Evolutionary conservation across 1,140 invertebrate species (phyloP).

Genomic region (Antheraea pernyi): DNA sequence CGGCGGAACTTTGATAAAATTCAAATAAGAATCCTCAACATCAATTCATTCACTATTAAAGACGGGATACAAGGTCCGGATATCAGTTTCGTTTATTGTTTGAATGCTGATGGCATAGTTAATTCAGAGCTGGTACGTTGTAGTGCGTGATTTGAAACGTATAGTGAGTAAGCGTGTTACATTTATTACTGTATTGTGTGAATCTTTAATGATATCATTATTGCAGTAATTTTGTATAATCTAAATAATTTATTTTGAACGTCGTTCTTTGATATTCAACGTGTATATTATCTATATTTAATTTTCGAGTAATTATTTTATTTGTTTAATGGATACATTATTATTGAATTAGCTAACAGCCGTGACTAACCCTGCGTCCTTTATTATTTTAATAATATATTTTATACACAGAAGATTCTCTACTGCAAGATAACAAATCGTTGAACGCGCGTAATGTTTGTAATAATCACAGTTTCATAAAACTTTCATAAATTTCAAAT

Average conservation of each 20-base stretch:
- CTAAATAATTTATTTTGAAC: not conserved
- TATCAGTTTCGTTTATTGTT: slow-evolving; percentile 30
- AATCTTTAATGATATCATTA: slow-evolving; percentile 2
- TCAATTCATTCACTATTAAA: not conserved
- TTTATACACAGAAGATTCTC: too few species aligned
- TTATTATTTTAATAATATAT: too few species aligned
- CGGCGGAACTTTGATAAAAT: not conserved
- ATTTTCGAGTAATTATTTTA: too few species aligned
- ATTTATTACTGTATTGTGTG: not conserved
- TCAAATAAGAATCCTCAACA: not conserved
- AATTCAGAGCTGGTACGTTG: slow-evolving; percentile 5
- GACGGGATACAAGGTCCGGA: not conserved
- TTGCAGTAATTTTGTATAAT: not conserved
- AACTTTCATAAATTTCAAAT: too few species aligned
- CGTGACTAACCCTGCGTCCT: too few species aligned
- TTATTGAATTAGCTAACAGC: too few species aligned
- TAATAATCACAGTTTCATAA: too few species aligned
- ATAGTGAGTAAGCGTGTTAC: not conserved
- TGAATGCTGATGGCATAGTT: slow-evolving; percentile 41
- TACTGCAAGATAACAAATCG: too few species aligned
- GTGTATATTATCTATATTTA: too few species aligned
- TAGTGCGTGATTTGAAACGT: slow-evolving; percentile 11
- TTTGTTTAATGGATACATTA: too few species aligned
- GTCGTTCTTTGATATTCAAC: not conserved
- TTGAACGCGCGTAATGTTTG: too few species aligned